These are phyloP conservation scores for Cairina moschata DNA, from an alignment of 2,113 vertebrate species.

Conservation along the genomic window DNA sequence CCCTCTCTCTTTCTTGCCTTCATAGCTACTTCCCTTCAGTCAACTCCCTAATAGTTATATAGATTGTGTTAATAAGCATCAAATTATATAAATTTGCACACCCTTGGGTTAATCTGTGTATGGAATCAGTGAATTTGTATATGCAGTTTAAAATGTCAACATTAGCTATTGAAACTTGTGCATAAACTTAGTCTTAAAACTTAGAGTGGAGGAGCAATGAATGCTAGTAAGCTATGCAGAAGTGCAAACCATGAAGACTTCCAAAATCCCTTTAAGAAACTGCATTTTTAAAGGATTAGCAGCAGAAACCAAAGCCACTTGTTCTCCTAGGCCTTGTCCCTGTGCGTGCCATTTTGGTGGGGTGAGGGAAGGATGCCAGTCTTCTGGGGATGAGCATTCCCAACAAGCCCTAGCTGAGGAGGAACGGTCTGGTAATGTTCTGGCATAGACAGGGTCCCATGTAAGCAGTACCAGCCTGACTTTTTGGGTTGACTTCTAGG, in stretches of 20 bases:
- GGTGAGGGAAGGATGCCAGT: not conserved
- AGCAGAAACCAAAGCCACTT: not conserved
- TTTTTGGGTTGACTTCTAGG: not conserved
- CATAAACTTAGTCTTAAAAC: not conserved
- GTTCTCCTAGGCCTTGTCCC: too few species aligned
- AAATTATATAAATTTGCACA: not conserved
- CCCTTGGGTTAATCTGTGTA: not conserved
- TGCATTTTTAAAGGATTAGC: not conserved
- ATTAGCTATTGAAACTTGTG: not conserved
- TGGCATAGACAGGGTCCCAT: too few species aligned
- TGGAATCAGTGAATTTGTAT: constrained; percentile 13
- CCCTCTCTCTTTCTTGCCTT: not conserved
- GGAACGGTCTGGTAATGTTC: not conserved
- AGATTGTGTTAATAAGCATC: not conserved
- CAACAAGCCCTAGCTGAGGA: not conserved
- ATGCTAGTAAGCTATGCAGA: not conserved
- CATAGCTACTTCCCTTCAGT: not conserved
- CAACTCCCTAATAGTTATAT: not conserved
- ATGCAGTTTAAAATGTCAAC: not conserved
- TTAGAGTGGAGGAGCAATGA: not conserved
- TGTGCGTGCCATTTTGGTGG: not conserved
- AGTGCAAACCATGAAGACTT: not conserved
- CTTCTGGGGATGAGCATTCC: not conserved
- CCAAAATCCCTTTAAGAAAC: not conserved
- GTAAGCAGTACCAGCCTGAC: not conserved